Evolutionary conservation across 1,140 invertebrate species (phyloP).

Genomic region (Zaprionus lachaisei): DNA sequence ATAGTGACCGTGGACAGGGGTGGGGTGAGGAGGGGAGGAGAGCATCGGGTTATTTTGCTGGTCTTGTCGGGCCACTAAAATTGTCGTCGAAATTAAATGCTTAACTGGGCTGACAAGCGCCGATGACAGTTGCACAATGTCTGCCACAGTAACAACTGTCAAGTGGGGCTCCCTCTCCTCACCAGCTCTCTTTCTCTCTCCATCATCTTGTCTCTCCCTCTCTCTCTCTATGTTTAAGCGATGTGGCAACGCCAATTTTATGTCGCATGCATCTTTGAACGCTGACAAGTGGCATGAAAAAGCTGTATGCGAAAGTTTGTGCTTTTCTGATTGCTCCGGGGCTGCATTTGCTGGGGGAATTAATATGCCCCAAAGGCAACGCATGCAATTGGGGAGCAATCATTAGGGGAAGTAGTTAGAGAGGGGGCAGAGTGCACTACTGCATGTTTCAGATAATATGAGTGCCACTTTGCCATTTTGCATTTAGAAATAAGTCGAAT

Average conservation of each 20-base stretch:
- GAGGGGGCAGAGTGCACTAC: not conserved
- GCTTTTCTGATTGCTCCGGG: slow-evolving; percentile 37
- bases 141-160: slow-evolving; percentile 44
- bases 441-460: slow-evolving; percentile 11
- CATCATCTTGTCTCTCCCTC: slow-evolving; percentile 3
- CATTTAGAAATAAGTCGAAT: slow-evolving; percentile 8
- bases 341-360: slow-evolving; percentile 24
- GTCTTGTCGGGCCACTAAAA: slow-evolving; percentile 66
- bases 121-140: slow-evolving; percentile 79
- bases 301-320: slow-evolving; percentile 40
- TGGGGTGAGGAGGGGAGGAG: not conserved
- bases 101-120: slow-evolving; percentile 67
- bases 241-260: slow-evolving; percentile 74
- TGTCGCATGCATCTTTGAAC: slow-evolving; percentile 71
- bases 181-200: slow-evolving; percentile 1
- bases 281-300: slow-evolving; percentile 57
- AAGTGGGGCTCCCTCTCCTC: slow-evolving; percentile 26
- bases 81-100: slow-evolving; percentile 79
- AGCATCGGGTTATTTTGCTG: slow-evolving; percentile 23
- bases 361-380: slow-evolving; percentile 25
- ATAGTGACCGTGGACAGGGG: slow-evolving; percentile 31
- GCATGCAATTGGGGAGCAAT: not conserved
- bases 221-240: slow-evolving; percentile 16
- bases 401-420: not conserved
- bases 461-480: slow-evolving; percentile 15